phyloP scores from a whole-genome alignment of 2,888 invertebrate genomes.

The Mesorhabditis sp. region DNA sequence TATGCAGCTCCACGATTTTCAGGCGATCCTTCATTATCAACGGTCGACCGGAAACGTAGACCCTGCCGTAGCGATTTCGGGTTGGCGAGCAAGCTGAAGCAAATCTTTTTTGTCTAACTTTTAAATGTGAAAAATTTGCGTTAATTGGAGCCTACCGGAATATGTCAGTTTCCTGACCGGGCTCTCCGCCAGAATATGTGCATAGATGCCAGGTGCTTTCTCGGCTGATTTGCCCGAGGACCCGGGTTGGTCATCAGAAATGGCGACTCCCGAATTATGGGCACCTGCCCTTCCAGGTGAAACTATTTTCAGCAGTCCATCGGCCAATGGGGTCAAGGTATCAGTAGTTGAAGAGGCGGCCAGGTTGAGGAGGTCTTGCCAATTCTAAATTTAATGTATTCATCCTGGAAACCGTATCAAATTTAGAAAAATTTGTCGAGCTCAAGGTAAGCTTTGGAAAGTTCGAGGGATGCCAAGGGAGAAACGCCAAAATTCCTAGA shows the following conservation, averaged over 20 bases:
- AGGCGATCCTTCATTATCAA: constrained; percentile 44
- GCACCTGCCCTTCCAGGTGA: neutral
- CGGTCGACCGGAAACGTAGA: constrained; percentile 51
- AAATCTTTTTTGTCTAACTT: neutral
- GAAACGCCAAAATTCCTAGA: neutral
- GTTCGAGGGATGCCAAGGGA: neutral
- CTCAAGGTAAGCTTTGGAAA: too few relatives aligned
- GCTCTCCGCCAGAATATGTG: neutral
- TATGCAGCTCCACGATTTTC: constrained; percentile 43
- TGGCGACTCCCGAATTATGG: neutral
- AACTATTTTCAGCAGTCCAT: neutral
- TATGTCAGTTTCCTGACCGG: neutral
- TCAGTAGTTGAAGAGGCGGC: neutral
- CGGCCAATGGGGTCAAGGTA: neutral
- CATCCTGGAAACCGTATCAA: too few relatives aligned
- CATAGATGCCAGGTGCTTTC: neutral
- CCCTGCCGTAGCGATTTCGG: constrained; percentile 46
- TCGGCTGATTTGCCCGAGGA: neutral
- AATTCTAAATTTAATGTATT: neutral
- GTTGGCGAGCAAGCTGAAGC: constrained; percentile 39
- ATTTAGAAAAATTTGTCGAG: too few relatives aligned
- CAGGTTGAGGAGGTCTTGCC: neutral
- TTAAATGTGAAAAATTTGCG: neutral
- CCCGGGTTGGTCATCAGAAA: neutral
- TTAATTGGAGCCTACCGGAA: neutral